Percentiles rank a stretch among this genome's conserved stretches.
These are phyloP conservation scores for Scatophagus argus DNA, from an alignment of 2,113 vertebrate species.

Conservation along the genomic window DNA sequence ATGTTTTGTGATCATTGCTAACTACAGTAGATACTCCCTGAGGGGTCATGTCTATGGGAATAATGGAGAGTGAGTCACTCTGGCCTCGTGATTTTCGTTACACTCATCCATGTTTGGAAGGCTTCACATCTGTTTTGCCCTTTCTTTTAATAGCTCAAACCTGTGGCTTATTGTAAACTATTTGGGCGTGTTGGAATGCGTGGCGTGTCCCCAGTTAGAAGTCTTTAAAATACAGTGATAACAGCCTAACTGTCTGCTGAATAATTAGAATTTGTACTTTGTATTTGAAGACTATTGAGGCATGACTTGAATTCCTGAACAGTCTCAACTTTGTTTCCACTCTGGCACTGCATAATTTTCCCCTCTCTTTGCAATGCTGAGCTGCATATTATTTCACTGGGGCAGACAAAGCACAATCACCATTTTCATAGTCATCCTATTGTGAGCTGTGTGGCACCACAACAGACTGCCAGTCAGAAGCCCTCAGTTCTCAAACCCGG, in stretches of 20 bases:
- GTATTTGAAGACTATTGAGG: constrained; percentile 32
- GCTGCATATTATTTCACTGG: constrained; percentile 76
- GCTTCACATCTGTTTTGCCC: background rate
- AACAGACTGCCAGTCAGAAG: constrained; percentile 71
- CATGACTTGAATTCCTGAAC: constrained; percentile 66
- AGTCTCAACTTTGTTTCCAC: constrained; percentile 67
- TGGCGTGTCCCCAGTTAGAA: background rate
- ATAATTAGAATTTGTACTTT: constrained; percentile 12
- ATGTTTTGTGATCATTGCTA: constrained; percentile 51
- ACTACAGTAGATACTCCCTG: constrained; percentile 18
- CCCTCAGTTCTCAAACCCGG: constrained; percentile 65
- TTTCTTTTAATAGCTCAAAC: background rate
- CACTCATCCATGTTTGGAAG: background rate
- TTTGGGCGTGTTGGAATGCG: background rate
- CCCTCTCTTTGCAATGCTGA: constrained; percentile 65
- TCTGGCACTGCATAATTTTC: constrained; percentile 58
- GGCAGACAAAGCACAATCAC: constrained; percentile 82
- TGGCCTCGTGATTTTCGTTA: constrained; percentile 12
- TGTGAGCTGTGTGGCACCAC: constrained; percentile 74
- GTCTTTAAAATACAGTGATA: background rate
- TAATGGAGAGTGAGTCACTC: constrained; percentile 50
- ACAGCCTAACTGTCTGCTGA: background rate
- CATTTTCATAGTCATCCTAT: constrained; percentile 75
- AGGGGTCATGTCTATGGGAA: constrained; percentile 20
- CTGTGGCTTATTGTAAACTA: background rate